Conservation (phyloP, 35 echinoderm and acorn worm genomes). For the Ptychodera flava region DNA sequence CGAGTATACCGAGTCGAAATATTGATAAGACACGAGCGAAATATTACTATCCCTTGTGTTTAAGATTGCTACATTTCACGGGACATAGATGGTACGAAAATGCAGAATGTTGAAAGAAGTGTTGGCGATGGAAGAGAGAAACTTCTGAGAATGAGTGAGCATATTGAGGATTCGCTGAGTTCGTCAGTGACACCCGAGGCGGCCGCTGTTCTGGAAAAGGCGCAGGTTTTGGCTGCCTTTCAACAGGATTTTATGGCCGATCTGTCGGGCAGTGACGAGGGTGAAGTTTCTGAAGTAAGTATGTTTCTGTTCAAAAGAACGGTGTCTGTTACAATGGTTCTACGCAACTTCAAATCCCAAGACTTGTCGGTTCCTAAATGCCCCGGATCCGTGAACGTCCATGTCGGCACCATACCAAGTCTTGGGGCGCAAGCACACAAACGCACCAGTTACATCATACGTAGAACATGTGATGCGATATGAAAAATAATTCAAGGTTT, state of each 20-base stretch:
- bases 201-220: slow-evolving; percentile 59
- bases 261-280: slow-evolving; percentile 92
- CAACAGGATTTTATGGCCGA: slow-evolving; percentile 85
- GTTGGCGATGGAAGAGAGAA: slow-evolving; percentile 5
- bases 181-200: slow-evolving; percentile 31
- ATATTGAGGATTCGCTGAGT: slow-evolving; percentile 4
- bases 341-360: no score
- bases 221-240: slow-evolving; percentile 52
- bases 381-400: no score
- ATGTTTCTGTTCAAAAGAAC: background rate
- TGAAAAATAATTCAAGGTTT: no score
- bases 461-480: no score
- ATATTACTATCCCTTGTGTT: background rate
- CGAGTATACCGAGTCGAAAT: background rate
- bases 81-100: slow-evolving; percentile 53
- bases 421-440: no score
- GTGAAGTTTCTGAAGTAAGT: slow-evolving; percentile 83
- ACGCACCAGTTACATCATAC: no score
- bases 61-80: background rate
- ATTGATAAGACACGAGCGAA: background rate
- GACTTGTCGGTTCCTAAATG: no score
- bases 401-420: no score
- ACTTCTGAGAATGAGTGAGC: slow-evolving; percentile 10
- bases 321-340: no score
- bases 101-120: slow-evolving; percentile 81